Percentiles rank a stretch among this genome's conserved stretches.
Evolutionary conservation across 1,140 invertebrate species (phyloP).

Genomic region (Triops longicaudatus): DNA sequence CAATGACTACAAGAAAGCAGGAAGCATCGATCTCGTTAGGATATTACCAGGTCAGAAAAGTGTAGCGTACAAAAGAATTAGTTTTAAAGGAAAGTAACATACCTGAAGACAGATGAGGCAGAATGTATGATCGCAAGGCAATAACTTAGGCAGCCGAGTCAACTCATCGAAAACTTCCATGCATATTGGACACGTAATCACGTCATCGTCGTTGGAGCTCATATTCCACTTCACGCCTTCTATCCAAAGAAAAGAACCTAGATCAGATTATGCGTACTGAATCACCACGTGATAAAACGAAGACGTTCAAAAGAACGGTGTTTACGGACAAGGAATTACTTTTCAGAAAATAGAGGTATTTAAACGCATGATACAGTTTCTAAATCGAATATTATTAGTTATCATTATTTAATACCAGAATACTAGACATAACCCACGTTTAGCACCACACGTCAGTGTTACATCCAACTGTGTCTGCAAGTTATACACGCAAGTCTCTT

Average conservation of each 20-base stretch:
- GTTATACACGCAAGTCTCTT: too few relatives aligned
- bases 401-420: too few relatives aligned
- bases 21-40: too few relatives aligned
- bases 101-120: conserved; percentile 20
- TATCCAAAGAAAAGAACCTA: background rate
- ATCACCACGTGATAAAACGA: background rate
- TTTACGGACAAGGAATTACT: too few relatives aligned
- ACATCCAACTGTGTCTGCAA: too few relatives aligned
- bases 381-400: too few relatives aligned
- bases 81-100: background rate
- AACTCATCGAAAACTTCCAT: conserved; percentile 18
- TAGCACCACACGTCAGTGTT: too few relatives aligned
- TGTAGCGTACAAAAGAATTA: background rate
- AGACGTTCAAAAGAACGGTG: too few relatives aligned
- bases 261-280: background rate
- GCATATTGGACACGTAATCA: conserved; percentile 13
- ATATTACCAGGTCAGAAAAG: too few relatives aligned
- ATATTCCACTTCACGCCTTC: background rate
- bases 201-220: background rate
- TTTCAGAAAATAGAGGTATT: too few relatives aligned
- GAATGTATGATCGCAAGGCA: conserved; percentile 19
- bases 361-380: too few relatives aligned
- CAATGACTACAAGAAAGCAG: background rate
- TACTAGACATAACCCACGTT: too few relatives aligned
- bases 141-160: background rate